A percentile compares a stretch with the other conserved stretches of the same genome.
Evolutionary conservation across 2,113 vertebrate genomes (phyloP).

Genomic region (Chloebia gouldiae): DNA sequence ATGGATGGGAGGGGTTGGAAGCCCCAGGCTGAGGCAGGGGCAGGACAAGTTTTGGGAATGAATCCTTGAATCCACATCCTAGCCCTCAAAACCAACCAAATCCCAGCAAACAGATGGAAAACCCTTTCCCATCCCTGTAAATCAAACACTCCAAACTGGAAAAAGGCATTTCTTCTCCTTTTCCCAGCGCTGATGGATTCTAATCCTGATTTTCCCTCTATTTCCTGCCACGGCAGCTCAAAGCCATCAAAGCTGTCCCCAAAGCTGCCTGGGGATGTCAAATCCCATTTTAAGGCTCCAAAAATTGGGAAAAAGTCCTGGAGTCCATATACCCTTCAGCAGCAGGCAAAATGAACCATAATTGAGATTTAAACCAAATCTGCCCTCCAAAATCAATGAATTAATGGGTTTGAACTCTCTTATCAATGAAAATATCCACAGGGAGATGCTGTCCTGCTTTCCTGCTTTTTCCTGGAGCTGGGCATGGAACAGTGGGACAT

Average conservation of each 20-base stretch:
- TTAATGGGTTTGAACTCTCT: rapidly evolving
- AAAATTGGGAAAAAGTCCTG: background rate
- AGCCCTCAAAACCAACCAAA: rapidly evolving
- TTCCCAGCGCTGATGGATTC: background rate
- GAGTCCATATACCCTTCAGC: background rate
- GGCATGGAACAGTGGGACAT: rapidly evolving
- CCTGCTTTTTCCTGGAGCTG: background rate
- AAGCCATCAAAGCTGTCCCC: background rate
- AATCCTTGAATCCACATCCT: background rate
- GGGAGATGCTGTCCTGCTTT: rapidly evolving
- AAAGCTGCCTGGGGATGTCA: background rate
- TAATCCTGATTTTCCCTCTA: background rate
- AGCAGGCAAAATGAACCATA: background rate
- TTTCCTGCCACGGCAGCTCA: background rate
- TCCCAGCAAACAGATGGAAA: background rate
- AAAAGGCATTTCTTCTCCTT: background rate
- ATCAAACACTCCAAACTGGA: background rate
- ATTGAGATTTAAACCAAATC: background rate
- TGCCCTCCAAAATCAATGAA: background rate
- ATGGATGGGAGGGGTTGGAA: rapidly evolving
- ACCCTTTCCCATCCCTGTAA: background rate
- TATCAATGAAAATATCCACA: rapidly evolving
- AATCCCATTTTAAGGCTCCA: background rate
- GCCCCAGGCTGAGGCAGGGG: background rate
- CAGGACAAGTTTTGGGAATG: background rate